These are phyloP conservation scores for Augochlorella aurata DNA, from an alignment of 2,888 invertebrate species.

Conservation along the genomic window DNA sequence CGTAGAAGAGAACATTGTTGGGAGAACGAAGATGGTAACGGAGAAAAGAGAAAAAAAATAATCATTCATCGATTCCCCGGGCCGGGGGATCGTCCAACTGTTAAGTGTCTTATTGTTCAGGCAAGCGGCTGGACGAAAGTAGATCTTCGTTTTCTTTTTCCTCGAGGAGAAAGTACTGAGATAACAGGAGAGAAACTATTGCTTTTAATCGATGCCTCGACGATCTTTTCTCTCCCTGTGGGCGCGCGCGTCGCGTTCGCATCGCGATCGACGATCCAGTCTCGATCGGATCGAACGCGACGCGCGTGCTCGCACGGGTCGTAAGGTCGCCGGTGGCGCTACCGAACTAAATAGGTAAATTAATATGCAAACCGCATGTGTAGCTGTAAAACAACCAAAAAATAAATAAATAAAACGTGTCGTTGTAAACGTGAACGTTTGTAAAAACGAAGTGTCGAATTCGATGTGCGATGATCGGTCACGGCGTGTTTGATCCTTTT, in stretches of 20 bases:
- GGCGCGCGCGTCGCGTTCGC: not conserved
- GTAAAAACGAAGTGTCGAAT: constrained; percentile 34
- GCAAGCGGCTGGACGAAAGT: constrained; percentile 78
- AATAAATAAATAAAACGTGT: constrained; percentile 31
- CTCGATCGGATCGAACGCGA: constrained; percentile 13
- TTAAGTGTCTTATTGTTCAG: constrained; percentile 82
- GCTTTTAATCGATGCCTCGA: constrained; percentile 10
- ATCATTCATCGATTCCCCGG: constrained; percentile 65
- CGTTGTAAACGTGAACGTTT: constrained; percentile 57
- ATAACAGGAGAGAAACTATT: not conserved
- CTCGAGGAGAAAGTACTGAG: constrained; percentile 15
- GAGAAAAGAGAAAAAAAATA: constrained; percentile 26
- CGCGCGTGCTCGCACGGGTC: not conserved
- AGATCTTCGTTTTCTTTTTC: constrained; percentile 49
- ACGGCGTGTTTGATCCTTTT: not conserved
- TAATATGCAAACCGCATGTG: constrained; percentile 45
- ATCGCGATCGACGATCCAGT: not conserved
- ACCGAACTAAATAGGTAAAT: constrained; percentile 26
- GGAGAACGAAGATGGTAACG: not conserved
- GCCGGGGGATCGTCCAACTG: constrained; percentile 74
- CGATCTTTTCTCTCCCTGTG: not conserved
- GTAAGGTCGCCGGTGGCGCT: not conserved
- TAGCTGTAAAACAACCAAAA: constrained; percentile 44
- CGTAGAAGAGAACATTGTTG: constrained; percentile 1
- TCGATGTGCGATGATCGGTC: constrained; percentile 43